These are phyloP conservation scores for Pteropus rufus DNA, from an alignment of 2,797 vertebrate species.

Conservation along the genomic window DNA sequence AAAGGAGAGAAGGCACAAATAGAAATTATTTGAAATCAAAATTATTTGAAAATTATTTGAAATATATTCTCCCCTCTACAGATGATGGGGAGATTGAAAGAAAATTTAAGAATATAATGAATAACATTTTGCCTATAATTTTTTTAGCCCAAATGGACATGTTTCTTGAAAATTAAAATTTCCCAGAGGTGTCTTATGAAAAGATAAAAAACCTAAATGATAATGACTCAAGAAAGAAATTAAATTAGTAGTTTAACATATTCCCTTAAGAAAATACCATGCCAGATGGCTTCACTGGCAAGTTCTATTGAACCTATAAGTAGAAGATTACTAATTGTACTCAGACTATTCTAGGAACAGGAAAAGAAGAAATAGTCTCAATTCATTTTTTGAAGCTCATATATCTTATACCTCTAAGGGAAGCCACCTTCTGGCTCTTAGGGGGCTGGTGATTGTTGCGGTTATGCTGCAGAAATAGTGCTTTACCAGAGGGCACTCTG, in stretches of 20 bases:
- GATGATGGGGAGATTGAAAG: neutral
- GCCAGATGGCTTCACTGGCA: neutral
- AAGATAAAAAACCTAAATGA: neutral
- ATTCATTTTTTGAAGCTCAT: neutral
- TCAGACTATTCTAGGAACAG: neutral
- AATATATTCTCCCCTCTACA: neutral
- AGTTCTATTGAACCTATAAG: neutral
- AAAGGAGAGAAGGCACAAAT: neutral
- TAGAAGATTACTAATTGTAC: neutral
- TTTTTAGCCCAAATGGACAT: neutral
- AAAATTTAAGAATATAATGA: neutral
- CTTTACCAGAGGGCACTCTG: neutral
- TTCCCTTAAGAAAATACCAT: neutral
- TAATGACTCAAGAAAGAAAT: constrained; percentile 11
- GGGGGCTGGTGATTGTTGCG: neutral
- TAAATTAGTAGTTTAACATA: neutral
- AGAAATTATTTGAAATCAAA: neutral
- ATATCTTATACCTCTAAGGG: neutral
- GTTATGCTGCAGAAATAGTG: neutral
- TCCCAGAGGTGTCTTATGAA: neutral
- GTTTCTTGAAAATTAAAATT: constrained; percentile 13
- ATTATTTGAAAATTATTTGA: neutral
- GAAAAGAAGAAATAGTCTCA: neutral
- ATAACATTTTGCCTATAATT: neutral
- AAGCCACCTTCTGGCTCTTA: neutral